Evolutionary conservation across 2,888 invertebrate genomes (phyloP).

Genomic region (Micoletzkya japonica): DNA sequence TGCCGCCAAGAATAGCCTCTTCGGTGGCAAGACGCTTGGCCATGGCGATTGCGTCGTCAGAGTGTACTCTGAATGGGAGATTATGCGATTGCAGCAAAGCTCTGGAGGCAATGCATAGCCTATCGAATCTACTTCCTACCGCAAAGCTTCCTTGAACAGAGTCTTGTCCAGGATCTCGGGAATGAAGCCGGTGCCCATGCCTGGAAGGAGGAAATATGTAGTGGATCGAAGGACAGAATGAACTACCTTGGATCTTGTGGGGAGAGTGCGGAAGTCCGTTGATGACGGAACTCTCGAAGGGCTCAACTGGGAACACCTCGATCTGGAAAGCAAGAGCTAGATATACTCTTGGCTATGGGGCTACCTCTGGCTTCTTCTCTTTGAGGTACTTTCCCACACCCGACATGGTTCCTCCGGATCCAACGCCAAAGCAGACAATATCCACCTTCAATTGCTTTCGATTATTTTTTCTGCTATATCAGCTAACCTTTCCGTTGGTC

Average conservation of each 20-base stretch:
- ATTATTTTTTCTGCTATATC: neutral
- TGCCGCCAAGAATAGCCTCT: constrained; percentile 55
- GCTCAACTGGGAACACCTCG: constrained; percentile 51
- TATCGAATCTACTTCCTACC: neutral
- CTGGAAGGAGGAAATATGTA: constrained; percentile 25
- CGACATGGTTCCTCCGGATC: constrained; percentile 56
- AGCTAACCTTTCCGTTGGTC: constrained; percentile 53
- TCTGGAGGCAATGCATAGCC: too few species aligned
- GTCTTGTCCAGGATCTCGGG: constrained; percentile 51
- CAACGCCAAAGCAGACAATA: constrained; percentile 56
- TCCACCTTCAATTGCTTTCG: constrained; percentile 36
- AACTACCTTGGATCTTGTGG: constrained; percentile 56
- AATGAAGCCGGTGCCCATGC: constrained; percentile 54
- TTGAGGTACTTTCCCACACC: constrained; percentile 53
- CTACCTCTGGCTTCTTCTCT: constrained; percentile 50
- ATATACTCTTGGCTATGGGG: neutral
- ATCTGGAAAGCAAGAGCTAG: constrained; percentile 1
- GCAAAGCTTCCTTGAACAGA: constrained; percentile 49
- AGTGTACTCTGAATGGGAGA: constrained; percentile 27
- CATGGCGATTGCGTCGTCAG: constrained; percentile 59
- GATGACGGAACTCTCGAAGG: constrained; percentile 52
- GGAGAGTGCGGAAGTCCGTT: constrained; percentile 49
- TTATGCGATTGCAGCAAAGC: neutral
- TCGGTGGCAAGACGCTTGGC: constrained; percentile 53
- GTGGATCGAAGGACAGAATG: neutral